Evolutionary conservation across 2,113 vertebrate genomes (phyloP), one percentile per base, ranked within the genome.

Genomic region (Mesoclemmys tuberculata): DNA sequence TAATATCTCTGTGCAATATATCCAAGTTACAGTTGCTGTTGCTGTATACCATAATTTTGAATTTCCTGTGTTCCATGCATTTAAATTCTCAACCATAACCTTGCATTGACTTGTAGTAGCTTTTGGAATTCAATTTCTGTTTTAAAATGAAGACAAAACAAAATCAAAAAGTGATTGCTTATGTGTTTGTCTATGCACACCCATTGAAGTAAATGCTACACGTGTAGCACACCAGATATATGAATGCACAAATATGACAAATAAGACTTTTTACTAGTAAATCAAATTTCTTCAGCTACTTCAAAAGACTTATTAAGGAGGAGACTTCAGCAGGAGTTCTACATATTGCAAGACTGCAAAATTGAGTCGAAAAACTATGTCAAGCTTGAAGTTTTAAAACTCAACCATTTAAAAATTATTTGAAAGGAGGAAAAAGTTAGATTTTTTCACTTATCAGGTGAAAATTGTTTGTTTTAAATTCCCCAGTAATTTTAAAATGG

Each of bases 201-300:
- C 92, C 26, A 85, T 35, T 29, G 77, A 93, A 85, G 87, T 61
- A 88, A 92, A n/a, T 78, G 49, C 11, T 27, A 77, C 27, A 44
- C 51, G 44, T 1, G 18, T 26, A 81, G 71, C 51, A 44, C 22
- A 92, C 84, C 8, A 89, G 90, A 82, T 38, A 81, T 19, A 85
- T 46, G 85, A 68, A 86, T 80, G 90, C 61, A 86, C 41, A 51
- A 26, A 19, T 26, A 71, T n/a, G n/a, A 71, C 16, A 80, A 41
- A 19, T 79, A 56, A 88, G 24, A 46, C 1, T 1, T 87, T 52
- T 78, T 80, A 16, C 78, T 90, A 80, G 54, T 48, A 83, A 93
- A 84, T 26, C 5, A 86, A 82, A 92, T 75, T 86, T 79, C 58
- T 93, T 94, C 74, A 93, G 90, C 84, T 4, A 80, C 80, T 56